Percentiles rank a stretch among this genome's conserved stretches.
Conservation (phyloP, 2,888 invertebrate species). For the Perithous albicinctus region DNA sequence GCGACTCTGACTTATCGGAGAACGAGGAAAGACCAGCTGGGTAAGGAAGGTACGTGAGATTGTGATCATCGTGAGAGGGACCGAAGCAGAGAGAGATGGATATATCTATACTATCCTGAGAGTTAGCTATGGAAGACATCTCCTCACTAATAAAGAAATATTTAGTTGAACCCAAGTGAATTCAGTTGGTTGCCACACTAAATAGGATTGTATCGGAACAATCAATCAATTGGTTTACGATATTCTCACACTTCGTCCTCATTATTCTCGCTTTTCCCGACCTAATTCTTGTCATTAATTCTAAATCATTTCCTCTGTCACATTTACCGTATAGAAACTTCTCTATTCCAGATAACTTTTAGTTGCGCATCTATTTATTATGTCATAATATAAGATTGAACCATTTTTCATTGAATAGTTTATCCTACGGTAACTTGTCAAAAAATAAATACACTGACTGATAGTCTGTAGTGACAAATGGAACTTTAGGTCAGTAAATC, state of each 20-base stretch:
- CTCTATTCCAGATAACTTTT: neutral
- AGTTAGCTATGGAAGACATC: neutral
- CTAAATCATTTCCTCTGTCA: slow-evolving; percentile 27
- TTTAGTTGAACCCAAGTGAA: neutral
- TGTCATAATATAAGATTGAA: neutral
- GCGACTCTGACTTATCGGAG: slow-evolving; percentile 77
- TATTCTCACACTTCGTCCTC: slow-evolving; percentile 69
- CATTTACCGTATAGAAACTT: neutral
- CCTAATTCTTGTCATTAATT: neutral
- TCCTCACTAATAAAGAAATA: neutral
- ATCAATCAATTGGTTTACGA: slow-evolving; percentile 81
- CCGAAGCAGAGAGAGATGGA: slow-evolving; percentile 43
- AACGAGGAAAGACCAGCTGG: slow-evolving; percentile 52
- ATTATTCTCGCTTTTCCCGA: neutral
- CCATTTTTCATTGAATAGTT: neutral
- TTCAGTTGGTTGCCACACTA: slow-evolving; percentile 7
- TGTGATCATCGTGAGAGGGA: slow-evolving; percentile 58
- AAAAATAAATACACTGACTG: slow-evolving; percentile 1
- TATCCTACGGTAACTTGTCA: slow-evolving; percentile 7
- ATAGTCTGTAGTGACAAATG: too few relatives aligned
- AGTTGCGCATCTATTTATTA: neutral
- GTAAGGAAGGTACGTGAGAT: slow-evolving; percentile 46
- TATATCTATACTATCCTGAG: slow-evolving; percentile 22
- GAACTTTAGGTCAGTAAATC: too few relatives aligned
- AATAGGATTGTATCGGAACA: slow-evolving; percentile 65